Conservation (phyloP, 2,113 vertebrate species). For the Romanogobio albipinnatus region DNA sequence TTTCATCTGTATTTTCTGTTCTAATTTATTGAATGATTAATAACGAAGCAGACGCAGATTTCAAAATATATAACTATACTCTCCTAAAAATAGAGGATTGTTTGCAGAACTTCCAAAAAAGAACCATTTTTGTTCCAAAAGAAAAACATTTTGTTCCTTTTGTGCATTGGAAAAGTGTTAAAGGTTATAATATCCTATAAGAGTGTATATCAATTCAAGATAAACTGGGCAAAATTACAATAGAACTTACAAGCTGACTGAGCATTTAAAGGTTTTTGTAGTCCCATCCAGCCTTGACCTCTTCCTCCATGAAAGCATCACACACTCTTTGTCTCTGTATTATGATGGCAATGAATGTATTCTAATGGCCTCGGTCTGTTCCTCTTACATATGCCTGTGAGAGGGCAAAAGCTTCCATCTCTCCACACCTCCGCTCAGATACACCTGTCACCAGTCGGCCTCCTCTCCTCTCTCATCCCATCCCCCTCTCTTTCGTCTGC, state of each 20-base stretch:
- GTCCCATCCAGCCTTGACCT: slow-evolving; percentile 28
- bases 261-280: background rate
- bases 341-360: slow-evolving; percentile 63
- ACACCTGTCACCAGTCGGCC: slow-evolving; percentile 68
- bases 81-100: too few species aligned
- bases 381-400: slow-evolving; percentile 22
- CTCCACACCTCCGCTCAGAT: slow-evolving; percentile 34
- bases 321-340: slow-evolving; percentile 62
- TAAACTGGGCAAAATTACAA: background rate
- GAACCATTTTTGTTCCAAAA: too few species aligned
- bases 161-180: too few species aligned
- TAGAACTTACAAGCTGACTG: background rate
- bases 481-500: slow-evolving; percentile 35
- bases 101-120: too few species aligned
- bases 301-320: slow-evolving; percentile 60
- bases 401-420: slow-evolving; percentile 29
- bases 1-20: background rate
- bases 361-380: slow-evolving; percentile 49
- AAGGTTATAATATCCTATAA: too few species aligned
- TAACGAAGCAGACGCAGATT: background rate
- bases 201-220: background rate
- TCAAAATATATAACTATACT: background rate
- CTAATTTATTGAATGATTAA: background rate
- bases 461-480: slow-evolving; percentile 15
- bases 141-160: too few species aligned